phyloP scores from a whole-genome alignment of 2,888 invertebrate species.

The Gastrophysa polygoni region DNA sequence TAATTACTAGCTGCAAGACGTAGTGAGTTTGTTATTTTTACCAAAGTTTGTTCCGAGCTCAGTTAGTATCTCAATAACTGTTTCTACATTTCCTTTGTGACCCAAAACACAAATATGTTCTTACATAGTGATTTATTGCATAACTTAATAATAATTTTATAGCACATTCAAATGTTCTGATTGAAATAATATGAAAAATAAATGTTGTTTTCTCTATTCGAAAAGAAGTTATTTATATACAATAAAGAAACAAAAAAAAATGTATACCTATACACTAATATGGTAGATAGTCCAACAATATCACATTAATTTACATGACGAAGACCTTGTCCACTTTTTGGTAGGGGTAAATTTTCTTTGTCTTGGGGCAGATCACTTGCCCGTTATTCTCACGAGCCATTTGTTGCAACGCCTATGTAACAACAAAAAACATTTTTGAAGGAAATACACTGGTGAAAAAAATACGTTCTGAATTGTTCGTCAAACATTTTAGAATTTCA shows the following conservation, averaged over 20 bases:
- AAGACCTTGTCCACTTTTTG: constrained; percentile 96
- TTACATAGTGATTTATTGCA: not conserved
- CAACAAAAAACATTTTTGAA: not conserved
- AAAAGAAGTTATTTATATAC: constrained; percentile 10
- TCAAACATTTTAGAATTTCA: no score
- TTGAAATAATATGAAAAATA: not conserved
- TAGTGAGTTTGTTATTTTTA: no score
- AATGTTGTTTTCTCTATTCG: not conserved
- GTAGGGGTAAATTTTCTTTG: constrained; percentile 88
- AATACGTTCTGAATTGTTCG: no score
- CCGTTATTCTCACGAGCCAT: constrained; percentile 93
- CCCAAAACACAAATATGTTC: not conserved
- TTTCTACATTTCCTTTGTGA: not conserved
- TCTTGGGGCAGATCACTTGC: constrained; percentile 90
- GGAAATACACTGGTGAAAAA: no score
- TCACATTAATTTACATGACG: constrained; percentile 78
- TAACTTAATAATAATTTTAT: constrained; percentile 8
- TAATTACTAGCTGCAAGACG: no score
- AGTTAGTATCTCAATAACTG: no score
- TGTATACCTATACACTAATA: constrained; percentile 25
- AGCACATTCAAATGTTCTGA: constrained; percentile 27
- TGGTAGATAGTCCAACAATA: constrained; percentile 21
- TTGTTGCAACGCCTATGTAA: constrained; percentile 79
- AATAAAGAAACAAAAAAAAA: constrained; percentile 20
- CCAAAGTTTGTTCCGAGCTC: no score